Evolutionary conservation across 2,888 invertebrate genomes (phyloP).

Genomic region (Coremacera marginata): DNA sequence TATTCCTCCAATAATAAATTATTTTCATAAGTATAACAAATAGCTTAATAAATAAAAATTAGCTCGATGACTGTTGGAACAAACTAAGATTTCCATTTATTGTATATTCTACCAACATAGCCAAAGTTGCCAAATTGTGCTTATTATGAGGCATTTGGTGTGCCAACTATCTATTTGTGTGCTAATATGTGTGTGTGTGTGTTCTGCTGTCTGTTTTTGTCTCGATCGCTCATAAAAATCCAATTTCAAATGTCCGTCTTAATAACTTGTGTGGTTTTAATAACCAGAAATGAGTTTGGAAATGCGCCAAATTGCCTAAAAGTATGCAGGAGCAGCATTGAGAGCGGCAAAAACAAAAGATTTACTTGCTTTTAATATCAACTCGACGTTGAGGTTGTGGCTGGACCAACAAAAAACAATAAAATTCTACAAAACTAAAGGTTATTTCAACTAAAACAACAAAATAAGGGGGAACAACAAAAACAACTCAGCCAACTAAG

Average conservation of each 20-base stretch:
- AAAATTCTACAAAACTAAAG: not conserved
- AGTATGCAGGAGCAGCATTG: not conserved
- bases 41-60: not conserved
- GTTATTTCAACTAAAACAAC: not conserved
- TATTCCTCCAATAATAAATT: not conserved
- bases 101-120: too few species aligned
- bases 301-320: slow-evolving; percentile 25
- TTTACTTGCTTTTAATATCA: slow-evolving; percentile 26
- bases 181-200: not conserved
- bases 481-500: not conserved
- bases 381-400: slow-evolving; percentile 7
- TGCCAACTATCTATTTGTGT: too few species aligned
- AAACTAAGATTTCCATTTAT: not conserved
- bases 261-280: slow-evolving; percentile 38
- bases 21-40: not conserved
- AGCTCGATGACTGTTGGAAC: not conserved
- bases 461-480: not conserved
- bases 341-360: not conserved
- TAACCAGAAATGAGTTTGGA: slow-evolving; percentile 38
- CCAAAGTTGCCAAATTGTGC: slow-evolving; percentile 15
- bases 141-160: slow-evolving; percentile 13
- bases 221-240: slow-evolving; percentile 30
- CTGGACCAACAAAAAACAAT: slow-evolving; percentile 13
- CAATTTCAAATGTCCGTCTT: slow-evolving; percentile 32
- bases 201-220: not conserved